A percentile compares a stretch with the other conserved stretches of the same genome.
phyloP scores from a whole-genome alignment of 1,140 invertebrate genomes.

The Drosophila repletoides region DNA sequence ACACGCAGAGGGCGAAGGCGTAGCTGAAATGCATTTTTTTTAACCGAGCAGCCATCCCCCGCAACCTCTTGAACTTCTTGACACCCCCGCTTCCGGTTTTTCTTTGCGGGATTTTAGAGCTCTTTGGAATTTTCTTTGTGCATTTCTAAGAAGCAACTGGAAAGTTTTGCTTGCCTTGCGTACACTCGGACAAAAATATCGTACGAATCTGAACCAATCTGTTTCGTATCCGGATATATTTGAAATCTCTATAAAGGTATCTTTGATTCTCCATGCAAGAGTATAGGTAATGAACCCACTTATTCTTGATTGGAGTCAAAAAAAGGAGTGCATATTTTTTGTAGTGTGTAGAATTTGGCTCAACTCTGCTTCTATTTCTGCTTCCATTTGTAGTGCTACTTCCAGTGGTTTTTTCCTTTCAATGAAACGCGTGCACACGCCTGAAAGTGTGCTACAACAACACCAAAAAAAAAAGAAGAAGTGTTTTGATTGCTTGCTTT shows the following conservation, averaged over 20 bases:
- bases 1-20: constrained; percentile 12
- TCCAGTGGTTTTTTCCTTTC: neutral
- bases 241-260: too few relatives aligned
- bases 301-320: too few relatives aligned
- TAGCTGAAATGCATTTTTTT: constrained; percentile 56
- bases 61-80: neutral
- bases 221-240: too few relatives aligned
- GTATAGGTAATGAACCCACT: too few relatives aligned
- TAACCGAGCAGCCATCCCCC: constrained; percentile 12
- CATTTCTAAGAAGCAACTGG: constrained; percentile 45
- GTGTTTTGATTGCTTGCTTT: neutral
- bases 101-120: constrained; percentile 19
- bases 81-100: constrained; percentile 1
- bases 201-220: too few relatives aligned
- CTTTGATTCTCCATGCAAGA: too few relatives aligned
- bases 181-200: too few relatives aligned
- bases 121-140: constrained; percentile 57
- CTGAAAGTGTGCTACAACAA: constrained; percentile 15
- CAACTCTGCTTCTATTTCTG: neutral
- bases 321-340: too few relatives aligned
- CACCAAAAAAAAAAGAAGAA: neutral
- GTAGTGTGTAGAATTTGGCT: too few relatives aligned
- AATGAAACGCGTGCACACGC: neutral
- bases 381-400: too few relatives aligned
- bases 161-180: constrained; percentile 35